Evolutionary conservation across 2,888 invertebrate species (phyloP), one percentile per base, ranked within the genome.

Genomic region (Arenicola marina): DNA sequence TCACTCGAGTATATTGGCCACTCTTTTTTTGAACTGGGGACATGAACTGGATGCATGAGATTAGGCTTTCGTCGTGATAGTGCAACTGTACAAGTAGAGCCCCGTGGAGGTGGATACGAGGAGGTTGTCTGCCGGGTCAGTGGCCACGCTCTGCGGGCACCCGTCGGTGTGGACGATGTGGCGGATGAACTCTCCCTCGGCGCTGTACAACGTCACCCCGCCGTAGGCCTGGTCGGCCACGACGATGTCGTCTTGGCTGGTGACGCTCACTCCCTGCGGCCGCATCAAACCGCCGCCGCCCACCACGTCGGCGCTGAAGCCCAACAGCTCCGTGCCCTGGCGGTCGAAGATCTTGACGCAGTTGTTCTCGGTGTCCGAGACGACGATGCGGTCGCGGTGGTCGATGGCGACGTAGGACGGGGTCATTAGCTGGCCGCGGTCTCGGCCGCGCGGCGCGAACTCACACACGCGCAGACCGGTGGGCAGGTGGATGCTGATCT

Each of bases 331-430:
- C 15, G 34, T 45, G n/a, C 67, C 67, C 24, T 56, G 21, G 2
- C 33, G 44, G 15, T 58, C 48, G 34, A 65, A 59, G 18, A 65
- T 53, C 33, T 66, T 66, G 1, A 68, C 59, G 38, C 55, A 51
- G 44, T 64, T 44, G 15, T 38, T 44, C 32, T 62, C 64, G 32
- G 26, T 24, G 43, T 68, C 68, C 1, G 68, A 66, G 1, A 66
- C 55, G 21, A 68, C 33, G 32, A 64, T 59, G 2, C 64, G 56
- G 51, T 67, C 65, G 4, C 53, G 44, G 56, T 57, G 53, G 31
- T 69, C 67, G 18, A 65, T 67, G 4, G 61, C 55, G 26, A 67
- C 51, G 59, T 65, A 69, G 43, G 56, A 56, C 11, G 65, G 51
- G 3, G 11, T 7, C 2, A 55, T 26, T 1, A 67, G 54, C 38